phyloP scores from a whole-genome alignment of 1,140 invertebrate genomes.

The Magallana ariakensis region DNA sequence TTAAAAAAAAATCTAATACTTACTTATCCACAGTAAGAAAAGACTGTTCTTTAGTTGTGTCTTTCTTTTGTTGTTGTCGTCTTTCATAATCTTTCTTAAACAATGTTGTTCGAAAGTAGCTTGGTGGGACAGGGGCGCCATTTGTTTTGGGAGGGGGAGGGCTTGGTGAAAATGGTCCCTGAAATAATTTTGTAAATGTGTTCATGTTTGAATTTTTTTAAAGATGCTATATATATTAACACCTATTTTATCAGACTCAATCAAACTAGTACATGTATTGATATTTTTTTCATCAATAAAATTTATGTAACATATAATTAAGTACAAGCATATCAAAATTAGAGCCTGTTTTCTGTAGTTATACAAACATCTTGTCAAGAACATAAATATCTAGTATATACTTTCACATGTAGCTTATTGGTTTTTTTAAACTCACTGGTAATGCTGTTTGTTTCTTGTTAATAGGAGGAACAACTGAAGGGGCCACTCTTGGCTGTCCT shows the following conservation, averaged over 20 bases:
- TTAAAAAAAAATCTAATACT: slow-evolving; percentile 35
- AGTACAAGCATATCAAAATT: too few relatives aligned
- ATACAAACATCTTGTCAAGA: not conserved
- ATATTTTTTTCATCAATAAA: too few relatives aligned
- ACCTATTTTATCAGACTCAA: too few relatives aligned
- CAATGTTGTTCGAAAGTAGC: slow-evolving; percentile 67
- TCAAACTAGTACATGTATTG: too few relatives aligned
- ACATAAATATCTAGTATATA: not conserved
- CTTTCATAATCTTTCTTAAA: slow-evolving; percentile 72
- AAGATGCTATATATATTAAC: too few relatives aligned
- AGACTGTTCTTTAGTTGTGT: slow-evolving; percentile 53
- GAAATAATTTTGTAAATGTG: not conserved
- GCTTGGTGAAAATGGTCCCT: slow-evolving; percentile 58
- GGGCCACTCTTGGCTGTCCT: slow-evolving; percentile 46
- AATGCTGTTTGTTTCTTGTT: slow-evolving; percentile 23
- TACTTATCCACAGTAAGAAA: slow-evolving; percentile 65
- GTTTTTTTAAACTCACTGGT: slow-evolving; percentile 28
- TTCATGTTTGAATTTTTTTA: too few relatives aligned
- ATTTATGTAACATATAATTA: too few relatives aligned
- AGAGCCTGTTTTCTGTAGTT: too few relatives aligned
- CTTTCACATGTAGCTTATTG: too few relatives aligned
- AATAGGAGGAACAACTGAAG: slow-evolving; percentile 1
- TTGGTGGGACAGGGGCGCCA: slow-evolving; percentile 1
- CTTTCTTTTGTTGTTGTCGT: slow-evolving; percentile 66
- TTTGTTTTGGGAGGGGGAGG: slow-evolving; percentile 63